These are phyloP conservation scores for Meriones psammophilus DNA, from an alignment of 2,797 vertebrate species.

Conservation along the genomic window DNA sequence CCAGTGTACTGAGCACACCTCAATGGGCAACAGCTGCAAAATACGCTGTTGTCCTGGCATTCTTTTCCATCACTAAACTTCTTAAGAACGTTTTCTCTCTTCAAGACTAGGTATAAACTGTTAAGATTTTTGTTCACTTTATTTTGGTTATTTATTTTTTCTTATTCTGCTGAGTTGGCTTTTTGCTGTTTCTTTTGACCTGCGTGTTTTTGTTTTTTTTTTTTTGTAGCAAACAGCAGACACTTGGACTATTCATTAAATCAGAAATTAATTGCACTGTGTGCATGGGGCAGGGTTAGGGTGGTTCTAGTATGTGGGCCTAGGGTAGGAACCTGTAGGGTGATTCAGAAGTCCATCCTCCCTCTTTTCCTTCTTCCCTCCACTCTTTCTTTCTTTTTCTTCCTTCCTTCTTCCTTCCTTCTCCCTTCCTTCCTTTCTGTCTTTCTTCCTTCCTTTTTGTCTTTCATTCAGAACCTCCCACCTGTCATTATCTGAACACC, in stretches of 20 bases:
- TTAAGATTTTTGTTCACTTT: neutral
- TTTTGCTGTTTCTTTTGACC: neutral
- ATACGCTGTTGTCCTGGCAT: too few relatives aligned
- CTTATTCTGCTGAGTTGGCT: neutral
- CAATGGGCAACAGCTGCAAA: too few relatives aligned
- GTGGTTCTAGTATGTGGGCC: too few relatives aligned
- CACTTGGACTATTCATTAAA: neutral
- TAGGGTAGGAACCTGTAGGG: neutral
- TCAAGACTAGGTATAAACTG: neutral
- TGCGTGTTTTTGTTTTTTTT: neutral
- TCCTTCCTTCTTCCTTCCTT: neutral
- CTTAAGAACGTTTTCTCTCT: neutral
- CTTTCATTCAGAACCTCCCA: accelerated
- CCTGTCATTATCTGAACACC: neutral
- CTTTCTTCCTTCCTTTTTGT: neutral
- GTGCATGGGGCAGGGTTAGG: neutral
- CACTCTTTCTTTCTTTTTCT: neutral
- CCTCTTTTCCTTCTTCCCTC: neutral
- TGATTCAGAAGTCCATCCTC: neutral
- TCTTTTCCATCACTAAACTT: neutral
- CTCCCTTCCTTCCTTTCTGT: neutral
- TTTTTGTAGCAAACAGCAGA: neutral
- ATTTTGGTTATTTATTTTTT: neutral
- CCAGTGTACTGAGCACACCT: too few relatives aligned
- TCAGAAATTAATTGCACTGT: neutral